Conservation (phyloP, 2,797 vertebrate genomes). For the Natrix natrix region DNA sequence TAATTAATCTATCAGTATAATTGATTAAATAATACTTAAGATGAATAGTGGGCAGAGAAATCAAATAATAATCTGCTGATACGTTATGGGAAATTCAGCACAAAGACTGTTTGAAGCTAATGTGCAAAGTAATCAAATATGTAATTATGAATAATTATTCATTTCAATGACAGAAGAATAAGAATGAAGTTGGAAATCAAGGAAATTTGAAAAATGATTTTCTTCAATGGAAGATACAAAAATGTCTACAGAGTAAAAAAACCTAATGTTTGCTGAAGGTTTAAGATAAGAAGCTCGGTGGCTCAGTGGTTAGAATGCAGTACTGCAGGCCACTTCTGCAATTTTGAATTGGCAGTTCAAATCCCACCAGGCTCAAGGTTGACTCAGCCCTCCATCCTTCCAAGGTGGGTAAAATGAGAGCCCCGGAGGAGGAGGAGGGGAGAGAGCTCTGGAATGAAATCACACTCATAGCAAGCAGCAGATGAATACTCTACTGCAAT, state of each 20-base stretch:
- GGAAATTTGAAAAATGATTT: not conserved
- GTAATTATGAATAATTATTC: not conserved
- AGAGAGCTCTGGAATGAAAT: too few relatives aligned
- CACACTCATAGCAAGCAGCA: too few relatives aligned
- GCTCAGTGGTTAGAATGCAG: too few relatives aligned
- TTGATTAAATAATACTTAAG: not conserved
- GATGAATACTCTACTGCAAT: too few relatives aligned
- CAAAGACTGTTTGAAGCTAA: not conserved
- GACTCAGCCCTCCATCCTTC: too few relatives aligned
- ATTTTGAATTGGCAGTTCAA: too few relatives aligned
- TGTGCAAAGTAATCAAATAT: not conserved
- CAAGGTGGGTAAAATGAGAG: too few relatives aligned
- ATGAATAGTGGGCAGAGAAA: not conserved
- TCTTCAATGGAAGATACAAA: not conserved
- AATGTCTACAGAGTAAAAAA: not conserved
- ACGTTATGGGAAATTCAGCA: not conserved
- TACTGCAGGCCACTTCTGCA: too few relatives aligned
- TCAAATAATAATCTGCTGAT: not conserved
- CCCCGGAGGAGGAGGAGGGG: too few relatives aligned
- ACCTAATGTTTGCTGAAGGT: not conserved
- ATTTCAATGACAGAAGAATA: not conserved
- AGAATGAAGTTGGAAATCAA: not conserved
- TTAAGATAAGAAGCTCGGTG: not conserved
- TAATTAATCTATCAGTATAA: not conserved
- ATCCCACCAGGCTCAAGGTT: too few relatives aligned